Evolutionary conservation across 2,888 invertebrate genomes (phyloP).

Genomic region (Dolomedes plantarius): DNA sequence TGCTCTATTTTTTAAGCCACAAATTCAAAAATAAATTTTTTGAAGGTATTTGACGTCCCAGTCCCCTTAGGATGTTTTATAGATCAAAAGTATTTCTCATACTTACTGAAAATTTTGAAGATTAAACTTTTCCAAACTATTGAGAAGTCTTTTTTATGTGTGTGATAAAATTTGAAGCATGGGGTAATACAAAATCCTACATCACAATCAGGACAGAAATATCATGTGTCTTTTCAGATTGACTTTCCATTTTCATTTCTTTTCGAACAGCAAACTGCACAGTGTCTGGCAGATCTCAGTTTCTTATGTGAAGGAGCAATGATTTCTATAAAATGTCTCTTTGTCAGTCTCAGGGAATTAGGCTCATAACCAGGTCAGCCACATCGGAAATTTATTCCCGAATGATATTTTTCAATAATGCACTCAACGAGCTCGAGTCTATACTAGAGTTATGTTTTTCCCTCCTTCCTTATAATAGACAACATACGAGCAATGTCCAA

Average conservation of each 20-base stretch:
- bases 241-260: conserved; percentile 14
- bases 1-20: too few relatives aligned
- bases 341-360: conserved; percentile 21
- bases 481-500: too few relatives aligned
- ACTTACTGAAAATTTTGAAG: neutral
- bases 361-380: conserved; percentile 26
- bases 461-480: too few relatives aligned
- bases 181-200: conserved; percentile 16
- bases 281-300: conserved; percentile 2
- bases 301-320: conserved; percentile 24
- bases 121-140: neutral
- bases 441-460: too few relatives aligned
- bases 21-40: too few relatives aligned
- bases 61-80: too few relatives aligned
- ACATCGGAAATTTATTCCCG: too few relatives aligned
- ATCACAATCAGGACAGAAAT: conserved; percentile 25
- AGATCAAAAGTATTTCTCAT: too few relatives aligned
- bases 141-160: neutral
- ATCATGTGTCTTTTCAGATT: conserved; percentile 22
- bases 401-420: too few relatives aligned
- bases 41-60: too few relatives aligned
- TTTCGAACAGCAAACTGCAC: conserved; percentile 22
- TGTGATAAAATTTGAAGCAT: conserved; percentile 15
- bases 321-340: conserved; percentile 31
- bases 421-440: too few relatives aligned